Conservation (phyloP, 30 jellyfish, hydroid and myxozoan genomes). For the Chrysaora quinquecirrha region DNA sequence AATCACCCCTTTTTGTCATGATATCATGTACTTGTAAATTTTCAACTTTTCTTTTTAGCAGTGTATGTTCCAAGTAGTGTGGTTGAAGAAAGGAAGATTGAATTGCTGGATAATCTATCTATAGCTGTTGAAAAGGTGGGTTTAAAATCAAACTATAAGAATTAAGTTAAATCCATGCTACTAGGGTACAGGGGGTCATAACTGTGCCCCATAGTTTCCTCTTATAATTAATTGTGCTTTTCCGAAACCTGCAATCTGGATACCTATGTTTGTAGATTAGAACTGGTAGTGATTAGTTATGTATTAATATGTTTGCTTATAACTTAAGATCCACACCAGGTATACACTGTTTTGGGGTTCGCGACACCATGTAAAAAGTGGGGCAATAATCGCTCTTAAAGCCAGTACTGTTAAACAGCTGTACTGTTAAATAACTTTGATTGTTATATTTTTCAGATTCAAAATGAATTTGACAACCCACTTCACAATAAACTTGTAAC, state of each 20-base stretch:
- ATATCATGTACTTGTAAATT: neutral
- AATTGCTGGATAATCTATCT: conserved; percentile 86
- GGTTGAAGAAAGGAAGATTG: conserved; percentile 82
- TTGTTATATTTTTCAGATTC: conserved; percentile 15
- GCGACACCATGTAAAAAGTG: too few species aligned
- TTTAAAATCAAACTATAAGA: neutral
- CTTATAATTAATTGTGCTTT: neutral
- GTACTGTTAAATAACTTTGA: neutral
- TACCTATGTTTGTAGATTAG: neutral
- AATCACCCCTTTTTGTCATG: neutral
- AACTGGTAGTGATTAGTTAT: neutral
- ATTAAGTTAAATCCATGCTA: too few species aligned
- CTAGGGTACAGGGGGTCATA: neutral
- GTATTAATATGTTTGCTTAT: neutral
- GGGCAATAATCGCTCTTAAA: too few species aligned
- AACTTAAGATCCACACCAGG: too few species aligned
- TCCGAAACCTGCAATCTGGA: neutral
- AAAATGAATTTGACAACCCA: conserved; percentile 75
- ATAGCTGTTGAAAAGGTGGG: conserved; percentile 91
- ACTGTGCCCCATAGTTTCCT: neutral
- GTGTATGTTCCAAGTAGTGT: conserved; percentile 89
- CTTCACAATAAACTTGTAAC: conserved; percentile 58
- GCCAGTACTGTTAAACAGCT: neutral
- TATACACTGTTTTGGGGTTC: too few species aligned
- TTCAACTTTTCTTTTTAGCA: neutral